Evolutionary conservation across 2,888 invertebrate species (phyloP).

Genomic region (Papilio elwesi): DNA sequence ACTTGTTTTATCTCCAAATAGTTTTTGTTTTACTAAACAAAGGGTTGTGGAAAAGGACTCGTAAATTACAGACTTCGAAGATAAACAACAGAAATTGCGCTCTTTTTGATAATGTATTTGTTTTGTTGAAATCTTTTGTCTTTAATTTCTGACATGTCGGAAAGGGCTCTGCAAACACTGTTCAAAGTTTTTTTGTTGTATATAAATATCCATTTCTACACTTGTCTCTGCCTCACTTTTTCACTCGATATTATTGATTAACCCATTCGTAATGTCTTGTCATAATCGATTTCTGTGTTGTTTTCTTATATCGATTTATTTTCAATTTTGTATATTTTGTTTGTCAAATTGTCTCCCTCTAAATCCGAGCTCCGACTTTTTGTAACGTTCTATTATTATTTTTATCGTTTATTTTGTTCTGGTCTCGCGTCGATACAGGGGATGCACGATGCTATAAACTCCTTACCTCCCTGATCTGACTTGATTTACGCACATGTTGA

Average conservation of each 20-base stretch:
- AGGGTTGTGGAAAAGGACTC: conserved; percentile 82
- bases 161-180: conserved; percentile 54
- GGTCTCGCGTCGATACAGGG: conserved; percentile 80
- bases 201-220: conserved; percentile 69
- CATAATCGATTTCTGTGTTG: conserved; percentile 60
- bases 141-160: conserved; percentile 50
- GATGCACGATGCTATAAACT: conserved; percentile 83
- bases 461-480: conserved; percentile 69
- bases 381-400: conserved; percentile 58
- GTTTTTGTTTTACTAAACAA: conserved; percentile 53
- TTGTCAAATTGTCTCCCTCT: conserved; percentile 81
- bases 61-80: conserved; percentile 47
- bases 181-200: conserved; percentile 57
- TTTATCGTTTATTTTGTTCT: conserved; percentile 57
- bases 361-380: conserved; percentile 73
- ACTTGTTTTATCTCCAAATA: conserved; percentile 41
- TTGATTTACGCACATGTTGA: conserved; percentile 55
- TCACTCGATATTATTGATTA: conserved; percentile 64
- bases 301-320: conserved; percentile 52
- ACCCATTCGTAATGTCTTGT: conserved; percentile 72
- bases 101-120: conserved; percentile 56
- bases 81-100: conserved; percentile 50
- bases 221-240: conserved; percentile 62
- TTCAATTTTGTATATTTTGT: conserved; percentile 56
- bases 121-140: conserved; percentile 33